Evolutionary conservation across 2,113 vertebrate genomes (phyloP).

Genomic region (Cyprinus carpio): DNA sequence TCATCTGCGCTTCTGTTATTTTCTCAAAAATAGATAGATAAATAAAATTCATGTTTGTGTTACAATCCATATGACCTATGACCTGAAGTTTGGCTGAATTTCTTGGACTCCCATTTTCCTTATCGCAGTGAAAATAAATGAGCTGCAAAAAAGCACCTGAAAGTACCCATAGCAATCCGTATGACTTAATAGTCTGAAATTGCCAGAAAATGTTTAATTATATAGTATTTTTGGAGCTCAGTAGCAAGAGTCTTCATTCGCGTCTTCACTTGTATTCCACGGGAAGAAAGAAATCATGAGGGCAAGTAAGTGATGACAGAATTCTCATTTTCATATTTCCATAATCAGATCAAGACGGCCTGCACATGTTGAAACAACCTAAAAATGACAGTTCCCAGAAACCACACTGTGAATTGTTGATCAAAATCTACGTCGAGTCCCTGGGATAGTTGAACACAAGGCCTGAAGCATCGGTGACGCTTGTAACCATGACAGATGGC

Average conservation of each 20-base stretch:
- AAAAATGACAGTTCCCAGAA: not conserved
- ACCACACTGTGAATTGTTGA: not conserved
- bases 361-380: not conserved
- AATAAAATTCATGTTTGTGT: not conserved
- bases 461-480: not conserved
- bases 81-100: not conserved
- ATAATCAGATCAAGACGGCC: not conserved
- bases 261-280: not conserved
- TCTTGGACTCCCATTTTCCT: not conserved
- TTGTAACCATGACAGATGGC: constrained; percentile 5
- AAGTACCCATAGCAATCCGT: not conserved
- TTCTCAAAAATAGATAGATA: not conserved
- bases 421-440: not conserved
- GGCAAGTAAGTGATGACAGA: not conserved
- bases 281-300: not conserved
- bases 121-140: not conserved
- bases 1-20: not conserved
- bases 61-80: not conserved
- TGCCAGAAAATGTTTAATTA: not conserved
- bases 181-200: not conserved
- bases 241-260: not conserved
- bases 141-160: not conserved
- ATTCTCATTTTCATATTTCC: constrained; percentile 7
- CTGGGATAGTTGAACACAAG: not conserved
- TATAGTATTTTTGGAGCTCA: not conserved